Base-by-base conservation (phyloP, 2,113 vertebrate genomes). In the Xiphophorus couchianus region DNA sequence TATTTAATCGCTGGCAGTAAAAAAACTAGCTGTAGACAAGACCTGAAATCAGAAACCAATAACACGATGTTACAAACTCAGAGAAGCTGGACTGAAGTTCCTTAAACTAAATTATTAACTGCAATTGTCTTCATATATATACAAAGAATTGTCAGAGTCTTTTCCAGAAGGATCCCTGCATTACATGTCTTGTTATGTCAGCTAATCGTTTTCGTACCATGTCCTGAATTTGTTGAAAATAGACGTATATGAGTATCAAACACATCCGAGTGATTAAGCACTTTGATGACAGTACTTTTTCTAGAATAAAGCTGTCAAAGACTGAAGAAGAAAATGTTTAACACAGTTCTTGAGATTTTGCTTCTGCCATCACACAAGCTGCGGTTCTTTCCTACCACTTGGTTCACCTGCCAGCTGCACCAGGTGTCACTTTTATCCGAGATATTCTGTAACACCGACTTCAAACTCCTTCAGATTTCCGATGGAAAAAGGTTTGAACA, bases 1-100 rank as follows among this genome's bases (percentile, higher is more conserved):
- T 54, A 69, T 80, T 78, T 73, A 67, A 84, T 65, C 25, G 7
- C n/a, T 25, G 27, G 63, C 62, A 44, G 35, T 81, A 75, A 33
- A 33, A 81, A 77, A 63, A 31, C 58, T 14, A 31, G 66, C 48
- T 12, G n/a, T 35, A 35, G 42, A 39, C 33, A 9, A 35, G 54
- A 48, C 33, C 9, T 60, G 58, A 62, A 73, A n/a, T 62, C 31
- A 72, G 61, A 64, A 54, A 82, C 58, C 19, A 44, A 3, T 54
- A 22, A 28, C 14, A 65, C 58, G n/a, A 60, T 71, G 58, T 74
- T 63, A 44, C 31, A 69, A 62, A 44, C 25, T 35, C 39, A 35
- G 31, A 31, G 42, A 3, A 62, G 69, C 39, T 48, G 31, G 10
- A n/a, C 37, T 28, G 60, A 62, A 65, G 37, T 61, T 17, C 29